Evolutionary conservation across 2,888 invertebrate species (phyloP).

Genomic region (Acanthosepion esculentum): DNA sequence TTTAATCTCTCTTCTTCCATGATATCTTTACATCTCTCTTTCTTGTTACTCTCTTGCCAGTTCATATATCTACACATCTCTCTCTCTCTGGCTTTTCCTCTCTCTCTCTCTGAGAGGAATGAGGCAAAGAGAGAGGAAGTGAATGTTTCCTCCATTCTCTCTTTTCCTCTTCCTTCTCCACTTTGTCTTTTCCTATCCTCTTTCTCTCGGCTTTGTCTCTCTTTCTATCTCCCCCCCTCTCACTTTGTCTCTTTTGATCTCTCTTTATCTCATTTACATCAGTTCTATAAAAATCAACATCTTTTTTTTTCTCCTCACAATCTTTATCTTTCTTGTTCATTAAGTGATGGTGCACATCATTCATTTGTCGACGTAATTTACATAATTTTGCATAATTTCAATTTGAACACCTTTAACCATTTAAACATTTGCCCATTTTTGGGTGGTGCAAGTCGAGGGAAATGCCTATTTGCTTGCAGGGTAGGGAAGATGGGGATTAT

Average conservation of each 20-base stretch:
- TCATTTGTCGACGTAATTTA: background rate
- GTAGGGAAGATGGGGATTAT: background rate
- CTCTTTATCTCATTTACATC: background rate
- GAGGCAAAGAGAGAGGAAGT: too few species aligned
- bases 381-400: conserved; percentile 8
- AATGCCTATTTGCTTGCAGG: background rate
- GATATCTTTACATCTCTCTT: background rate
- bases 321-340: background rate
- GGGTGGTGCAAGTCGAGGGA: background rate
- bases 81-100: background rate
- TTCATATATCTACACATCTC: background rate
- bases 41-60: background rate
- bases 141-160: too few species aligned
- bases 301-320: background rate
- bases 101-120: background rate
- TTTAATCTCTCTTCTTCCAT: background rate
- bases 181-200: background rate
- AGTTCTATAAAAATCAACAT: background rate
- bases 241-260: background rate
- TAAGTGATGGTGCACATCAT: background rate
- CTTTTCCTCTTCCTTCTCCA: background rate
- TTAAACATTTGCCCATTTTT: background rate
- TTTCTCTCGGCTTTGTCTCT: background rate
- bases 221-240: background rate
- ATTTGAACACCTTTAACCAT: background rate